Evolutionary conservation across 2,888 invertebrate genomes (phyloP), one percentile per base, ranked within the genome.

Genomic region (Metalampra italica): DNA sequence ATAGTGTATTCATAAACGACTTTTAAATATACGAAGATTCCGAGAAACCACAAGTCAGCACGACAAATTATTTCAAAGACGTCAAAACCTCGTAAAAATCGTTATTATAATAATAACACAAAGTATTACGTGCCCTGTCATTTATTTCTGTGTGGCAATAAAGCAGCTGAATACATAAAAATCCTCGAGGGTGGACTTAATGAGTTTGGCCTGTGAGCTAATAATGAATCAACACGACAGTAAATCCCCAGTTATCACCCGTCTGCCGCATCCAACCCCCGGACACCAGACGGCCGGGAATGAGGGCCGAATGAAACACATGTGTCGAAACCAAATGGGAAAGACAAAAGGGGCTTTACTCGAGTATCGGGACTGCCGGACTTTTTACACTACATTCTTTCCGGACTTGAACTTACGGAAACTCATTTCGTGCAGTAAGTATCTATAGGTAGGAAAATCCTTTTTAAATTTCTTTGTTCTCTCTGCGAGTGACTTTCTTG

Each of bases 191-290:
- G 45, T 44, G 13, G 36, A 40, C 22, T 47, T 45, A 51, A 51
- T 51, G 47, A 45, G 38, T 51, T 47, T 37, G 40, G 44, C 45
- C 46, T 36, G 41, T 47, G 47, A 44, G 42, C 43, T 47, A 43
- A 42, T 47, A 47, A 51, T 51, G 50, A 51, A 47, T 47, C 50
- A 47, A 51, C 45, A 50, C 41, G 50, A 47, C 47, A 47, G 47
- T 51, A 46, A 51, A 47, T 51, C 47, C 47, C 41, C 38, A 29
- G 41, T 47, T 47, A 47, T 51, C 50, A 14, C 47, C 40, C 15
- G 4, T 34, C 49, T 32, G 15, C 36, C 29, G 22, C 22, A 22
- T 22, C 22, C 41, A n/a, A 43, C 36, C 32, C 14, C 45, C 39
- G 29, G 39, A 13, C 30, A 14, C 12, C 29, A 12, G 29, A 39